Evolutionary conservation across 2,888 invertebrate species (phyloP).

Genomic region (Ferrisia virgata): DNA sequence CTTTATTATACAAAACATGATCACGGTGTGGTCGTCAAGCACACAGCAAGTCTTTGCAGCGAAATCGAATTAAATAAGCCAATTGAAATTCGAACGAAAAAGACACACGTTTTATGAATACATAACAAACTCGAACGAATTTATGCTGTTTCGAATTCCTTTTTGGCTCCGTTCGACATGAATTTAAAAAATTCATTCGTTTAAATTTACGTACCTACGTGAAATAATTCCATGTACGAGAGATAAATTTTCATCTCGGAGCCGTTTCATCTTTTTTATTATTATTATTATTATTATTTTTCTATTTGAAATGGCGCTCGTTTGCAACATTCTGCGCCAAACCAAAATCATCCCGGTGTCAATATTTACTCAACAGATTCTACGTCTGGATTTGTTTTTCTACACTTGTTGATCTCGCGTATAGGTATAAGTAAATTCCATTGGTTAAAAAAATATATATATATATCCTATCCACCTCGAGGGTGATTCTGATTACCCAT

Average conservation of each 20-base stretch:
- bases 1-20: conserved; percentile 6
- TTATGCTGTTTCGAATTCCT: not conserved
- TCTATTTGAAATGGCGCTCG: not conserved
- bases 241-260: not conserved
- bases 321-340: not conserved
- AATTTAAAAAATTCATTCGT: conserved; percentile 4
- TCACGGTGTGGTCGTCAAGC: not conserved
- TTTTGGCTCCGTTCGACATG: not conserved
- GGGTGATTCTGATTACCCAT: not conserved
- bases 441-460: not conserved
- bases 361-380: conserved; percentile 1
- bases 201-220: not conserved
- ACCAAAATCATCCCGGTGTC: not conserved
- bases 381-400: not conserved
- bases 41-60: no score
- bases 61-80: not conserved
- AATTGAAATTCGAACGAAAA: not conserved
- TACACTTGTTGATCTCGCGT: not conserved
- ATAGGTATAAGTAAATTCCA: not conserved
- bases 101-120: not conserved
- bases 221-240: conserved; percentile 19
- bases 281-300: no score
- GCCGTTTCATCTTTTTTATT: not conserved
- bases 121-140: not conserved
- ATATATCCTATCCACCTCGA: not conserved